Percentiles rank a stretch among this genome's conserved stretches.
Conservation (phyloP, 2,113 vertebrate genomes). For the Pantherophis guttatus region DNA sequence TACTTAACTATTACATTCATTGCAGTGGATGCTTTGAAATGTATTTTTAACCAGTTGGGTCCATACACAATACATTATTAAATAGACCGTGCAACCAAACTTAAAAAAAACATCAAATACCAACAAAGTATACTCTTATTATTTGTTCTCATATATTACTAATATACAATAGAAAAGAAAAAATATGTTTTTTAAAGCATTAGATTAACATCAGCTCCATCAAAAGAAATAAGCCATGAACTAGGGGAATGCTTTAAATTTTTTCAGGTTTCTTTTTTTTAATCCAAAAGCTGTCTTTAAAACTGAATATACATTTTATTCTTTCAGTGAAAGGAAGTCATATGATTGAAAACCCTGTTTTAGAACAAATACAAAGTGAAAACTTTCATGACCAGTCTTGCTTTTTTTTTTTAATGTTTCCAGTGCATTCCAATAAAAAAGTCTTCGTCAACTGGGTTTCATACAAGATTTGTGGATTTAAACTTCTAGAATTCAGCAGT, state of each 20-base stretch:
- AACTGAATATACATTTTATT: not conserved
- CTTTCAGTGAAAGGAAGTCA: not conserved
- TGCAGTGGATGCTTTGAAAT: slow-evolving; percentile 35
- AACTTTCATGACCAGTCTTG: not conserved
- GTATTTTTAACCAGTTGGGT: slow-evolving; percentile 56
- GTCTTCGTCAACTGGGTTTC: not conserved
- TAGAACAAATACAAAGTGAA: not conserved
- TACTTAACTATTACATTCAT: slow-evolving; percentile 34
- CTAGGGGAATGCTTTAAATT: not conserved
- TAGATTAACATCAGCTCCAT: not conserved
- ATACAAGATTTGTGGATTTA: not conserved
- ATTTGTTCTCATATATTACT: slow-evolving; percentile 49
- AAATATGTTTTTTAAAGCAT: not conserved
- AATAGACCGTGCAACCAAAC: slow-evolving; percentile 49
- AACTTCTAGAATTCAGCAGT: not conserved
- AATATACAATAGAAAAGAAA: slow-evolving; percentile 41
- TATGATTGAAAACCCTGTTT: not conserved
- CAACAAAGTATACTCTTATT: slow-evolving; percentile 48
- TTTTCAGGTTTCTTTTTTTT: not conserved
- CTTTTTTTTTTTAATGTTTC: not conserved
- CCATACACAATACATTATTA: slow-evolving; percentile 65
- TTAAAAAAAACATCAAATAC: slow-evolving; percentile 55
- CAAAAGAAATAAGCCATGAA: slow-evolving; percentile 4
- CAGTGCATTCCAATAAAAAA: not conserved
- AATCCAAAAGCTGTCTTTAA: not conserved